These are phyloP conservation scores for Ephestia elutella DNA, from an alignment of 1,140 invertebrate genomes.

Conservation along the genomic window DNA sequence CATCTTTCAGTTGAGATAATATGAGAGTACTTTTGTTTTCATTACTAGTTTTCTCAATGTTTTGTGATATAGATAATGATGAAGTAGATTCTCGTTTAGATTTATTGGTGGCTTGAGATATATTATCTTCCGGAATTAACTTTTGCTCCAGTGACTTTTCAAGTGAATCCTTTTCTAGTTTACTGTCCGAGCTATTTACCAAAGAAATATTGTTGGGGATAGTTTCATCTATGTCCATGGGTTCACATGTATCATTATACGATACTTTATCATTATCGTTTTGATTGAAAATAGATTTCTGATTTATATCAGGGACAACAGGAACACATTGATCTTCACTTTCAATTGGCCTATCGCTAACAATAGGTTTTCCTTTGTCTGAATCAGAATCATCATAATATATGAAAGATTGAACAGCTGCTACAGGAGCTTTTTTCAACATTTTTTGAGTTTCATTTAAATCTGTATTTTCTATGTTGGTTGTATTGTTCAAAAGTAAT, in stretches of 20 bases:
- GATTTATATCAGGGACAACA: conserved; percentile 20
- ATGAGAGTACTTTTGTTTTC: conserved; percentile 57
- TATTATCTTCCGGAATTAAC: neutral
- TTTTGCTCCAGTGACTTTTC: neutral
- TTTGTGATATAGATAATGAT: conserved; percentile 20
- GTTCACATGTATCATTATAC: conserved; percentile 43
- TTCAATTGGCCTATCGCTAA: conserved; percentile 16
- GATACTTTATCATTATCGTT: neutral
- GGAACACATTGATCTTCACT: conserved; percentile 55
- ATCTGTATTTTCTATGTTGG: neutral
- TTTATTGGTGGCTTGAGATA: neutral
- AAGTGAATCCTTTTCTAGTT: neutral
- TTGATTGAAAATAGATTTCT: no score
- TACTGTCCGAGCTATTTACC: conserved; percentile 4
- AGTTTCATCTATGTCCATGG: conserved; percentile 63
- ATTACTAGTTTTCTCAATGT: conserved; percentile 34
- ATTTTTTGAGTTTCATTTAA: conserved; percentile 15
- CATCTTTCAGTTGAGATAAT: conserved; percentile 52
- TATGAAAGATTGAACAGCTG: conserved; percentile 28
- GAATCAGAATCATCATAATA: conserved; percentile 53
- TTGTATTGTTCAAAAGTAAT: neutral
- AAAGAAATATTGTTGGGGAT: conserved; percentile 39
- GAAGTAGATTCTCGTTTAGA: conserved; percentile 15
- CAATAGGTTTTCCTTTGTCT: conserved; percentile 25
- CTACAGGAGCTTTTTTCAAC: conserved; percentile 30